phyloP scores from a whole-genome alignment of 1,140 invertebrate species.

The Rhopalosiphum maidis region DNA sequence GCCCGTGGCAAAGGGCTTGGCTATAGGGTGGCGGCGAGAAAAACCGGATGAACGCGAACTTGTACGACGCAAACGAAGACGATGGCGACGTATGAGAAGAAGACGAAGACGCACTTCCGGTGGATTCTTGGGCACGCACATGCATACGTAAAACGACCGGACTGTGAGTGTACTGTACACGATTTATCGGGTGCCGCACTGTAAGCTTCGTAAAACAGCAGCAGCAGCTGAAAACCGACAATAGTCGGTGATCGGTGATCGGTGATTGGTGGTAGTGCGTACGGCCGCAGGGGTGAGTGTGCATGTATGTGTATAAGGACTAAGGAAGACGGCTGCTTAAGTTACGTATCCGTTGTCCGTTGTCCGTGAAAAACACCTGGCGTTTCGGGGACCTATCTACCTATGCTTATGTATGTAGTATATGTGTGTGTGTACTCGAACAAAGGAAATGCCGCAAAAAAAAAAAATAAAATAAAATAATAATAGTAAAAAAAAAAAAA shows the following conservation, averaged over 20 bases:
- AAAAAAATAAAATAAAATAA: conserved; percentile 32
- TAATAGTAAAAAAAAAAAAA: conserved; percentile 44
- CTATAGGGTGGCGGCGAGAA: not conserved
- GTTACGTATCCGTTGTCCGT: conserved; percentile 26
- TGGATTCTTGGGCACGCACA: conserved; percentile 21
- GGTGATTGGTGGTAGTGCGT: not conserved
- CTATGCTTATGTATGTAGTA: not conserved
- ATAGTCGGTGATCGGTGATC: not conserved
- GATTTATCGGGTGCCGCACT: not conserved
- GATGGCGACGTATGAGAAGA: not conserved
- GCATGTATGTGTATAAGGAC: not conserved
- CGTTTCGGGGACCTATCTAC: conserved; percentile 28
- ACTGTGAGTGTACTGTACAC: not conserved
- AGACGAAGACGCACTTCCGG: conserved; percentile 36
- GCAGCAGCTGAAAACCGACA: not conserved
- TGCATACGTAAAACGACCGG: not conserved
- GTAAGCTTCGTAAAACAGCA: not conserved
- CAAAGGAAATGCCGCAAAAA: conserved; percentile 57
- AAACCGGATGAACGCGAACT: not conserved
- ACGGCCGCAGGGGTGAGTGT: conserved; percentile 24
- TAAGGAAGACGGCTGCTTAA: conserved; percentile 13
- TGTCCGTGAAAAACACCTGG: conserved; percentile 55
- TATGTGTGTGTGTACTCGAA: not conserved
- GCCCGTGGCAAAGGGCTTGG: not conserved
- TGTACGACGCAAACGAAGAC: not conserved